These are phyloP conservation scores for Apaloderma vittatum DNA, from an alignment of 2,113 vertebrate species.

Conservation along the genomic window DNA sequence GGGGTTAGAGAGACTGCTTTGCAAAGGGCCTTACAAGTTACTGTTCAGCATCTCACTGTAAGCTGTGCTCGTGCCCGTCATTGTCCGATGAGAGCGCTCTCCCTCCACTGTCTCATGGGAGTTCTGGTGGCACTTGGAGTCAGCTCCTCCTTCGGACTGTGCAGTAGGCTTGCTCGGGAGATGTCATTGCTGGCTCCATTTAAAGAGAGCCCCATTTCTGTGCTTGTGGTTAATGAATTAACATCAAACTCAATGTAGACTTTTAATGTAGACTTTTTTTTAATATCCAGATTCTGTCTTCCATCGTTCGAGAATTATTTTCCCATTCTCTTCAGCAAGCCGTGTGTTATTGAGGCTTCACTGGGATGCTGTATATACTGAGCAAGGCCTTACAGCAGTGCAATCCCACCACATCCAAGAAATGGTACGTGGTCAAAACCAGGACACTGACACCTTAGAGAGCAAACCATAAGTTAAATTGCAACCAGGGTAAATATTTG, in stretches of 20 bases:
- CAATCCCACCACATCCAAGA: not conserved
- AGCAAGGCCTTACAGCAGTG: not conserved
- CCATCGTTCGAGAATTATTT: not conserved
- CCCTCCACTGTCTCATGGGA: not conserved
- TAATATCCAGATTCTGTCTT: not conserved
- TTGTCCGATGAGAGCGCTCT: not conserved
- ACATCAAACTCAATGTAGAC: not conserved
- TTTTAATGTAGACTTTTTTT: not conserved
- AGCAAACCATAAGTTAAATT: conserved; percentile 45
- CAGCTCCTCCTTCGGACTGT: not conserved
- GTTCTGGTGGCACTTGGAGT: not conserved
- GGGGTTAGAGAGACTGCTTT: not conserved
- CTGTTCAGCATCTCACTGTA: not conserved
- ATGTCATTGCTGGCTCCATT: not conserved
- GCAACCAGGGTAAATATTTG: conserved; percentile 56
- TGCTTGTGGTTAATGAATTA: not conserved
- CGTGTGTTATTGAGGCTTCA: not conserved
- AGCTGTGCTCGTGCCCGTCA: fast-evolving
- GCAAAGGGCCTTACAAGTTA: not conserved
- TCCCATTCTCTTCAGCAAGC: not conserved
- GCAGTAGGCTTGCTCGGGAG: not conserved
- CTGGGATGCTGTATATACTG: fast-evolving
- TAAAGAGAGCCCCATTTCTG: not conserved
- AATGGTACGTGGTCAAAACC: not conserved
- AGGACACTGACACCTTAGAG: not conserved